phyloP scores from a whole-genome alignment of 2,888 invertebrate genomes.

The Masnerella sp. region DNA sequence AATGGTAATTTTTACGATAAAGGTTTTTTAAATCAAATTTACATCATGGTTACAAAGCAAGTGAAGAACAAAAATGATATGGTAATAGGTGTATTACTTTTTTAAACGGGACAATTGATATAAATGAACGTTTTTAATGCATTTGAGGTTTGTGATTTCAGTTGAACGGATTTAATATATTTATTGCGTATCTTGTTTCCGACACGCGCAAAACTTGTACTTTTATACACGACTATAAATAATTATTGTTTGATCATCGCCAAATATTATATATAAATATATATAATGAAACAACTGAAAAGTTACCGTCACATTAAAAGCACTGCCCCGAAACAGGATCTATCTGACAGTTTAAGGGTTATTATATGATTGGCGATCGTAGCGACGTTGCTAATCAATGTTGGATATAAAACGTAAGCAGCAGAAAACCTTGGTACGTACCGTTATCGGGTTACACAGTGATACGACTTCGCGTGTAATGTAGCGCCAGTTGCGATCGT shows the following conservation, averaged over 20 bases:
- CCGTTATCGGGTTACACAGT: too few relatives aligned
- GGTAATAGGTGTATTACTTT: conserved; percentile 55
- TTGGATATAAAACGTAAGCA: background rate
- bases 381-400: conserved; percentile 9
- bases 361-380: conserved; percentile 40
- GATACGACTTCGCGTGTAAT: background rate
- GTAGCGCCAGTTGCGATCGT: conserved; percentile 44
- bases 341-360: conserved; percentile 33
- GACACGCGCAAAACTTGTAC: conserved; percentile 58
- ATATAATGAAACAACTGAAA: conserved; percentile 22
- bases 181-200: conserved; percentile 58
- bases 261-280: conserved; percentile 47
- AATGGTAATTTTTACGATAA: conserved; percentile 55
- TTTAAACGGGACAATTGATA: conserved; percentile 54
- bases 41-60: conserved; percentile 35
- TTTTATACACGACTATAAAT: conserved; percentile 59
- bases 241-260: conserved; percentile 58
- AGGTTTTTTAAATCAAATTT: conserved; percentile 56
- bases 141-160: conserved; percentile 54
- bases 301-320: conserved; percentile 44
- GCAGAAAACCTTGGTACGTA: too few relatives aligned
- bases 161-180: conserved; percentile 55
- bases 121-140: conserved; percentile 57
- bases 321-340: conserved; percentile 58
- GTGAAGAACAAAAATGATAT: conserved; percentile 20